Percentiles rank a stretch among this genome's conserved stretches.
Conservation (phyloP, 2,888 invertebrate species). For the Amitus sp. region DNA sequence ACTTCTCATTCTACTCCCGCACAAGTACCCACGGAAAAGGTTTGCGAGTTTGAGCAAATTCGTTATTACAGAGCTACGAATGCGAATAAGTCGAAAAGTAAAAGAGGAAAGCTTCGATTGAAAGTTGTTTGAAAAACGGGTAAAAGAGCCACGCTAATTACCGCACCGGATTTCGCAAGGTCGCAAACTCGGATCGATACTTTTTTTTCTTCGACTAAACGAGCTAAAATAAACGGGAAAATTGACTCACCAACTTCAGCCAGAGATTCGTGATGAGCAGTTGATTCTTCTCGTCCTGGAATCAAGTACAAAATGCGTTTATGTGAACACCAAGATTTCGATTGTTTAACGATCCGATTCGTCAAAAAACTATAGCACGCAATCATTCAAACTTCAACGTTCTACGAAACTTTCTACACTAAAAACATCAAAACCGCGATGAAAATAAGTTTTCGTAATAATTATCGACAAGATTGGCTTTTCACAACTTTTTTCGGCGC, state of each 20-base stretch:
- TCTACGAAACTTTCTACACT: neutral
- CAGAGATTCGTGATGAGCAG: conserved; percentile 96
- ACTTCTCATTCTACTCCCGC: conserved; percentile 18
- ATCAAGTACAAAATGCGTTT: conserved; percentile 47
- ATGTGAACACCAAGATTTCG: no score
- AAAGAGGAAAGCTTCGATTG: neutral
- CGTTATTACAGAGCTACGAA: neutral
- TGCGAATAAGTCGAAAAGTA: neutral
- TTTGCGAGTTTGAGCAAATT: conserved; percentile 13
- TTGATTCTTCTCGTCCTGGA: conserved; percentile 97
- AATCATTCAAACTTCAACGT: neutral
- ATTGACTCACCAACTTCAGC: conserved; percentile 90
- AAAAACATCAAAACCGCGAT: no score
- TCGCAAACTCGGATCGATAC: no score
- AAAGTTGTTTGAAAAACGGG: neutral
- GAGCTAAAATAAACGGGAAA: no score
- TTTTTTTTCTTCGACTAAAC: no score
- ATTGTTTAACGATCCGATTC: no score
- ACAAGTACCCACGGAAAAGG: conserved; percentile 14
- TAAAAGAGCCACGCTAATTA: neutral
- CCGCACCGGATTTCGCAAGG: neutral
- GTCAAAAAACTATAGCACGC: no score
- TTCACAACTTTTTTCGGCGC: no score
- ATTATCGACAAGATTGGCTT: no score
- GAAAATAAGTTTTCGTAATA: no score